Evolutionary conservation across 2,888 invertebrate genomes (phyloP).

Genomic region (Phyllotreta striolata): DNA sequence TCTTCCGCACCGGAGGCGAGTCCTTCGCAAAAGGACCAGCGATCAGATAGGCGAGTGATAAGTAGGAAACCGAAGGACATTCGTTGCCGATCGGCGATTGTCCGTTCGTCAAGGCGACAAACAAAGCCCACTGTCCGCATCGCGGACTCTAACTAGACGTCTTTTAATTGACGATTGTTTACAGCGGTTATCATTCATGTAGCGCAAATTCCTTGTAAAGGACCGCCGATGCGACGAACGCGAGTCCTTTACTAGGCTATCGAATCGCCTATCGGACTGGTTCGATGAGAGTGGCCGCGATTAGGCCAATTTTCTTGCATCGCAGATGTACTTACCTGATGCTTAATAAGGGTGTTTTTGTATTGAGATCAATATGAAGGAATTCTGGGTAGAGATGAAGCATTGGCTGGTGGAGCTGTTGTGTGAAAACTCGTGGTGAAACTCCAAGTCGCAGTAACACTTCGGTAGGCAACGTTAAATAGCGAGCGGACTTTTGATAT

Average conservation of each 20-base stretch:
- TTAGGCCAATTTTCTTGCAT: too few species aligned
- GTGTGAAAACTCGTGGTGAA: too few species aligned
- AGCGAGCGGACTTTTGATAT: too few species aligned
- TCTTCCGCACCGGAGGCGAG: constrained; percentile 5
- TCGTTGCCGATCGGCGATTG: constrained; percentile 59
- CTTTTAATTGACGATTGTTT: constrained; percentile 63
- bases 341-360: too few species aligned
- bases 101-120: constrained; percentile 55
- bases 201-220: constrained; percentile 60
- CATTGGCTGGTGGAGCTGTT: too few species aligned
- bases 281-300: not conserved
- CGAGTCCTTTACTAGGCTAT: constrained; percentile 25
- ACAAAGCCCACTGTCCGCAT: constrained; percentile 59
- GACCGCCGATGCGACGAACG: constrained; percentile 48
- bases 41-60: constrained; percentile 51
- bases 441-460: too few species aligned
- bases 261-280: constrained; percentile 5
- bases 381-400: too few species aligned
- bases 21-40: constrained; percentile 47
- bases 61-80: constrained; percentile 57
- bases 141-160: constrained; percentile 60
- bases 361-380: too few species aligned
- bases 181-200: constrained; percentile 62
- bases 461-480: too few species aligned
- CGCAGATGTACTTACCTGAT: not conserved